A percentile compares a stretch with the other conserved stretches of the same genome.
Evolutionary conservation across 1,140 invertebrate genomes (phyloP).

Genomic region (Popillia japonica): DNA sequence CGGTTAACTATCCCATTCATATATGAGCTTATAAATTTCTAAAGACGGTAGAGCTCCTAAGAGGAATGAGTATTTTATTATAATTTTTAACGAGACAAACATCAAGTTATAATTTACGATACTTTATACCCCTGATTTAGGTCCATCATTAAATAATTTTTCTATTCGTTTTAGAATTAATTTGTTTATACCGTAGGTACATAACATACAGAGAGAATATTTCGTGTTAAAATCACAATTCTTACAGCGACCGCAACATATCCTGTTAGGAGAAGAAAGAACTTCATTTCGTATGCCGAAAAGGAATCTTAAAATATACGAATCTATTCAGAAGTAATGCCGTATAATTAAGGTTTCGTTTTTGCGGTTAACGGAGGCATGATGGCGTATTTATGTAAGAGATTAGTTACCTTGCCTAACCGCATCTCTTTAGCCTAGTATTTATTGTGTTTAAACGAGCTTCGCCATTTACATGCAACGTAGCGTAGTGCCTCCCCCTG

Average conservation of each 20-base stretch:
- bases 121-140: too few relatives aligned
- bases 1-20: background rate
- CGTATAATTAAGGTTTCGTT: slow-evolving; percentile 31
- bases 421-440: slow-evolving; percentile 29
- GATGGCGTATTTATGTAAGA: slow-evolving; percentile 30
- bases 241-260: background rate
- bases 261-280: background rate
- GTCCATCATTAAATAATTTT: too few relatives aligned
- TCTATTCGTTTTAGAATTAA: too few relatives aligned
- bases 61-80: too few relatives aligned
- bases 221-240: background rate
- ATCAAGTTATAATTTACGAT: too few relatives aligned
- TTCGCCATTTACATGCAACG: slow-evolving; percentile 26
- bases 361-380: slow-evolving; percentile 30
- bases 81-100: too few relatives aligned
- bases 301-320: background rate
- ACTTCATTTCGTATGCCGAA: slow-evolving; percentile 18
- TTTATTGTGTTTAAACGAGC: slow-evolving; percentile 30
- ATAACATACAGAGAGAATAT: background rate
- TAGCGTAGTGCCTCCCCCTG: slow-evolving; percentile 14
- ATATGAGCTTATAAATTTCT: too few relatives aligned
- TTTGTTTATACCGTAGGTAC: too few relatives aligned
- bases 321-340: slow-evolving; percentile 28
- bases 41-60: too few relatives aligned
- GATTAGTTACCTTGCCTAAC: slow-evolving; percentile 31